phyloP scores from a whole-genome alignment of 2,797 vertebrate genomes.

The Cetoscarus ocellatus region DNA sequence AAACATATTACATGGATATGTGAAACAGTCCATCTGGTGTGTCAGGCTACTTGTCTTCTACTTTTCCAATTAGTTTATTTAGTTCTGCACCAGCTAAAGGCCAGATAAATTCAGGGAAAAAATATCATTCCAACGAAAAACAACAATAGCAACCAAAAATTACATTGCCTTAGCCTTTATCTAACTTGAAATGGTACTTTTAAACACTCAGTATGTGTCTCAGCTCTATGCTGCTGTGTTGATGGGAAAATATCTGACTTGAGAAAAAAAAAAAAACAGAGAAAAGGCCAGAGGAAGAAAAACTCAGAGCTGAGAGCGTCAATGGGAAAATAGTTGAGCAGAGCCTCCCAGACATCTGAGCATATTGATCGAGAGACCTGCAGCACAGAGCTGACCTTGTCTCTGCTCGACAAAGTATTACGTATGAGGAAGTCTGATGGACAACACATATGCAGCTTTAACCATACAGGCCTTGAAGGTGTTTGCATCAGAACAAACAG shows the following conservation, averaged over 20 bases:
- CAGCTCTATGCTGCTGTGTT: no score
- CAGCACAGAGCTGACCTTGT: slow-evolving; percentile 56
- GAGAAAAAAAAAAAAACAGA: background rate
- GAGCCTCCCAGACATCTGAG: slow-evolving; percentile 45
- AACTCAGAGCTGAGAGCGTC: slow-evolving; percentile 45
- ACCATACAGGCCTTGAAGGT: slow-evolving; percentile 3
- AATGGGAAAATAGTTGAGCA: slow-evolving; percentile 39
- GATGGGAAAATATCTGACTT: slow-evolving; percentile 14
- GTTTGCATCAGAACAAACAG: slow-evolving; percentile 14
- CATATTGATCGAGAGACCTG: slow-evolving; percentile 67
- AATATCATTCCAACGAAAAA: no score
- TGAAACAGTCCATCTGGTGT: no score
- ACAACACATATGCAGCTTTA: slow-evolving; percentile 29
- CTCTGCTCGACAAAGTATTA: slow-evolving; percentile 36
- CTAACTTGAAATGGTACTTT: no score
- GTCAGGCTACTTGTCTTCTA: no score
- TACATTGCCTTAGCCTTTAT: no score
- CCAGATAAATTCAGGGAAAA: no score
- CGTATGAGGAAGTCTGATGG: slow-evolving; percentile 53
- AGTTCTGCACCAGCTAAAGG: no score
- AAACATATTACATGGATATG: no score
- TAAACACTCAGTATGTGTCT: no score
- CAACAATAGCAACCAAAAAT: no score
- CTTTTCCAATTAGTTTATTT: no score
- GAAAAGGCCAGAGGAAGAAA: slow-evolving; percentile 18